phyloP scores from a whole-genome alignment of 2,797 vertebrate genomes.

The Semaprochilodus insignis region DNA sequence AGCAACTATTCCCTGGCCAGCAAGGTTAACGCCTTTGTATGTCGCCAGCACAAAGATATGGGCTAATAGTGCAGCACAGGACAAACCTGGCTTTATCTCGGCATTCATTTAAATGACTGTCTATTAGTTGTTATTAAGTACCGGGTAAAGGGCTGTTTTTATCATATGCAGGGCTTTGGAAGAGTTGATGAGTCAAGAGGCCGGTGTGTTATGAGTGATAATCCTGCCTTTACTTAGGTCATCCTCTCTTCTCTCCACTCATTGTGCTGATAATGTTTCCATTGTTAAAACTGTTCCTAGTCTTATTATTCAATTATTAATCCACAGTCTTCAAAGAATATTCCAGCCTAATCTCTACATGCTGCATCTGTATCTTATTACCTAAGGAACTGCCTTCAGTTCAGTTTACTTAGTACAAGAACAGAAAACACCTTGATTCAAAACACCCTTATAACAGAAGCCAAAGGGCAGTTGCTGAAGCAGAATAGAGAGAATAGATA shows the following conservation, averaged over 20 bases:
- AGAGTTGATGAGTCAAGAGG: background rate
- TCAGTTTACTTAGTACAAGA: too few species aligned
- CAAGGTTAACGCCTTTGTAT: conserved; percentile 53
- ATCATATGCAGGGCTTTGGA: conserved; percentile 2
- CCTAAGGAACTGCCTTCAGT: too few species aligned
- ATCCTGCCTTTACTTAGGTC: background rate
- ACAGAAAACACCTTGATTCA: background rate
- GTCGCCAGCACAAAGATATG: conserved; percentile 45
- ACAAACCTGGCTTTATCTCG: conserved; percentile 32
- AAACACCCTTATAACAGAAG: too few species aligned
- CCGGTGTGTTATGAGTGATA: background rate
- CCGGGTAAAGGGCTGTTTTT: conserved; percentile 32
- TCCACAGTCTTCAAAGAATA: background rate
- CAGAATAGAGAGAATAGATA: too few species aligned
- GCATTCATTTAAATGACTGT: conserved; percentile 15
- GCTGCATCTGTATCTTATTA: background rate
- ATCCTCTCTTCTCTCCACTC: background rate
- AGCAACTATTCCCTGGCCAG: conserved; percentile 59
- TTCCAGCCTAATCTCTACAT: background rate
- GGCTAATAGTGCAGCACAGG: conserved; percentile 27
- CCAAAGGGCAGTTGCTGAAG: too few species aligned
- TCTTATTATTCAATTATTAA: background rate
- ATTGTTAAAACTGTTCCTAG: background rate
- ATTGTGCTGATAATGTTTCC: background rate
- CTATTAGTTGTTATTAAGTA: conserved; percentile 44